phyloP scores from a whole-genome alignment of 2,797 vertebrate species.

The Sitta carolinensis region DNA sequence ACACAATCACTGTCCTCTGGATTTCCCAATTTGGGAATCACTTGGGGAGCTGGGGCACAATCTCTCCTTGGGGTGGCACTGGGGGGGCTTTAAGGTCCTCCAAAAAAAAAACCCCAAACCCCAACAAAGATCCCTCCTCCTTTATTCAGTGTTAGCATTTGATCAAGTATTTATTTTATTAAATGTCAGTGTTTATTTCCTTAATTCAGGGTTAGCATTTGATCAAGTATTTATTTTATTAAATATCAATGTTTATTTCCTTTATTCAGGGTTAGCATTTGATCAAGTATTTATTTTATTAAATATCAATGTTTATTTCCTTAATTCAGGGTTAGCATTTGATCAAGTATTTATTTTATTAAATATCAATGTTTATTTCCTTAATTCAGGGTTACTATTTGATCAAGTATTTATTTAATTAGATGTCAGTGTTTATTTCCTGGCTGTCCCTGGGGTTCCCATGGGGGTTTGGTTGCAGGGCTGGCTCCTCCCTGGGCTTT shows the following conservation, averaged over 20 bases:
- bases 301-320: neutral
- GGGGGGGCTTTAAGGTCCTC: accelerated
- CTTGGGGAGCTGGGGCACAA: neutral
- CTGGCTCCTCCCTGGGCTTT: neutral
- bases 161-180: neutral
- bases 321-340: too few species aligned
- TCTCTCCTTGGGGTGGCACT: neutral
- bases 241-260: neutral
- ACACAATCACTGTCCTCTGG: neutral
- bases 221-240: too few species aligned
- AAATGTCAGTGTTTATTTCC: neutral
- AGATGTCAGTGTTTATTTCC: neutral
- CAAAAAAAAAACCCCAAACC: neutral
- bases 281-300: too few species aligned
- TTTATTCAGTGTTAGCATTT: neutral
- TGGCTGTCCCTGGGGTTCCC: accelerated
- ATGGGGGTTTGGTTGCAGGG: neutral
- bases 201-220: too few species aligned
- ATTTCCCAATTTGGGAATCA: neutral
- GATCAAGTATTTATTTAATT: too few species aligned
- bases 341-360: too few species aligned
- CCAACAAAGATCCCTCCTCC: accelerated
- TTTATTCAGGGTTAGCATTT: neutral
- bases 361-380: neutral
- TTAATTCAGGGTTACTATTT: neutral